phyloP scores from a whole-genome alignment of 1,140 invertebrate species.

The Rhynchophorus ferrugineus region DNA sequence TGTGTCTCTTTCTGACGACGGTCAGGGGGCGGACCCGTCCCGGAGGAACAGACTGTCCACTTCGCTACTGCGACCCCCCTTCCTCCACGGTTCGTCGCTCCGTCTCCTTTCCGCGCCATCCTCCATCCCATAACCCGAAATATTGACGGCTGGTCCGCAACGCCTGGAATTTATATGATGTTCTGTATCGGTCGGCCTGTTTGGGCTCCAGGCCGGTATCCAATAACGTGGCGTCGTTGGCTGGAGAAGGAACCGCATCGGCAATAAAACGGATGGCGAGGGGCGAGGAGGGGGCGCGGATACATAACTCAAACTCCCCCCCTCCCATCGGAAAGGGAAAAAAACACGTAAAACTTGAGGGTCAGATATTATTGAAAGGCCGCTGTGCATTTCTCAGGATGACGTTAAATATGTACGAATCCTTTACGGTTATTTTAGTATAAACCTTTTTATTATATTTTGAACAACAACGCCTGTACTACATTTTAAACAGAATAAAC shows the following conservation, averaged over 20 bases:
- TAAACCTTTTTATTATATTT: too few species aligned
- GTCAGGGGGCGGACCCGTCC: constrained; percentile 21
- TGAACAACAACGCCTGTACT: too few species aligned
- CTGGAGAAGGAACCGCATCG: constrained; percentile 35
- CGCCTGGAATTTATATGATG: constrained; percentile 37
- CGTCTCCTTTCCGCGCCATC: constrained; percentile 2
- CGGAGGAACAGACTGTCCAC: constrained; percentile 35
- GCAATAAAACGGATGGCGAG: constrained; percentile 34
- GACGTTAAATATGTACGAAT: too few species aligned
- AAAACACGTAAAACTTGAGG: too few species aligned
- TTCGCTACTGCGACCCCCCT: too few species aligned
- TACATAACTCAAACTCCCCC: constrained; percentile 9
- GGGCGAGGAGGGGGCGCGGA: constrained; percentile 26
- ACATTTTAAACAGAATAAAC: too few species aligned
- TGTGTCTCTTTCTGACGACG: constrained; percentile 15
- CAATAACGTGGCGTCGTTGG: constrained; percentile 34
- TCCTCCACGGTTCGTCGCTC: too few species aligned
- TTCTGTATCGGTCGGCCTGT: constrained; percentile 30
- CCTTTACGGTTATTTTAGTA: too few species aligned
- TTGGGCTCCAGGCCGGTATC: constrained; percentile 34
- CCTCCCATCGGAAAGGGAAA: too few species aligned
- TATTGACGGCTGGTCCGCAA: constrained; percentile 31
- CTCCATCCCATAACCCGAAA: constrained; percentile 22
- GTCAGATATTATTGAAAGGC: too few species aligned
- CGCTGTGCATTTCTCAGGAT: too few species aligned